These are phyloP conservation scores for Oreochromis tanganicae DNA, from an alignment of 2,113 vertebrate genomes.

Conservation along the genomic window DNA sequence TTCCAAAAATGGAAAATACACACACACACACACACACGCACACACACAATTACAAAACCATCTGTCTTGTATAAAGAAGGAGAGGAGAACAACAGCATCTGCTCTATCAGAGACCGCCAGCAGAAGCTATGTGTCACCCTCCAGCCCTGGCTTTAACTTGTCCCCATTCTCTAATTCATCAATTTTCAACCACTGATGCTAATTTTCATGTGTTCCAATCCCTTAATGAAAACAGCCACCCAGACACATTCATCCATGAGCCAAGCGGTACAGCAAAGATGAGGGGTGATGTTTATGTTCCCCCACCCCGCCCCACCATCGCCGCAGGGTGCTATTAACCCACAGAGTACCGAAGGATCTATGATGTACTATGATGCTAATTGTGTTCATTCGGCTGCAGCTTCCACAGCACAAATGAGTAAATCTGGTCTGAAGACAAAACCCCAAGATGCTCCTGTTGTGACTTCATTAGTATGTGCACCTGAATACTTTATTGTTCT, in stretches of 20 bases:
- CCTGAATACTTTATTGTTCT: neutral
- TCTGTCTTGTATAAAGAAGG: neutral
- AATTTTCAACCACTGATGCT: conserved; percentile 24
- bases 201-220: conserved; percentile 21
- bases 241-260: conserved; percentile 27
- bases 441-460: neutral
- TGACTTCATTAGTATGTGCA: neutral
- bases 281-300: neutral
- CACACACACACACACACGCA: neutral
- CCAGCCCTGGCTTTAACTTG: neutral
- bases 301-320: neutral
- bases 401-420: neutral
- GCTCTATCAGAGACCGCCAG: neutral
- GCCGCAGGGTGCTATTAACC: conserved; percentile 39
- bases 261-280: neutral
- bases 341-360: neutral
- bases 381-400: conserved; percentile 7
- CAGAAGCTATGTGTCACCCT: neutral
- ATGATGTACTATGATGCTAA: conserved; percentile 14
- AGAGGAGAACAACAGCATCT: conserved; percentile 23
- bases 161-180: conserved; percentile 40
- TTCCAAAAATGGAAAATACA: neutral
- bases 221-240: conserved; percentile 30
- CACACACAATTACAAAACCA: neutral
- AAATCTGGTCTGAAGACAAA: neutral